A percentile compares a stretch with the other conserved stretches of the same genome.
These are phyloP conservation scores for Mugil cephalus DNA, from an alignment of 2,113 vertebrate species.

Conservation along the genomic window DNA sequence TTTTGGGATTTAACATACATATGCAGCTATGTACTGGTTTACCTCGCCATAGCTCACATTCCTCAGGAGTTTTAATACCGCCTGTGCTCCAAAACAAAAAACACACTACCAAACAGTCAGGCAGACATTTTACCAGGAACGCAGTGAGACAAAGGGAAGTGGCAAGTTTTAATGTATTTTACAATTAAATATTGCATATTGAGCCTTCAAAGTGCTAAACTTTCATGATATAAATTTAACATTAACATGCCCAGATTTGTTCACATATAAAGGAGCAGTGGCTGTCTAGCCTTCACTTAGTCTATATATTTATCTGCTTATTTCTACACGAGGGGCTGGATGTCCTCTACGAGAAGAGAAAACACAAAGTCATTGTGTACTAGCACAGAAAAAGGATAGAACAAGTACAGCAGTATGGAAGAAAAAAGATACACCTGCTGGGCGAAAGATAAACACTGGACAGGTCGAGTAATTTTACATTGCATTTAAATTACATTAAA, in stretches of 20 bases:
- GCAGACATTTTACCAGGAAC: too few species aligned
- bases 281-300: background rate
- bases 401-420: background rate
- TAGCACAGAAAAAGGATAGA: constrained; percentile 2
- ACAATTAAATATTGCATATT: too few species aligned
- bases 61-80: too few species aligned
- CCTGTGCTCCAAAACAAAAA: constrained; percentile 20
- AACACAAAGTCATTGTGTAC: background rate
- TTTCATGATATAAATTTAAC: too few species aligned
- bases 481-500: background rate
- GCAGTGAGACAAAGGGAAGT: too few species aligned
- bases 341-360: background rate
- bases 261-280: constrained; percentile 5
- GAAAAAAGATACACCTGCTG: background rate
- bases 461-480: background rate
- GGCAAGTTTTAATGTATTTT: too few species aligned
- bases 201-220: too few species aligned
- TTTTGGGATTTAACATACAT: background rate
- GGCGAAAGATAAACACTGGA: background rate
- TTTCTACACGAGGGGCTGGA: background rate
- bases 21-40: constrained; percentile 9
- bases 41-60: constrained; percentile 15
- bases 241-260: constrained; percentile 20
- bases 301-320: background rate
- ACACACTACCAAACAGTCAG: background rate